Evolutionary conservation across 2,113 vertebrate species (phyloP), one percentile per base, ranked within the genome.

Genomic region (Thymallus thymallus): DNA sequence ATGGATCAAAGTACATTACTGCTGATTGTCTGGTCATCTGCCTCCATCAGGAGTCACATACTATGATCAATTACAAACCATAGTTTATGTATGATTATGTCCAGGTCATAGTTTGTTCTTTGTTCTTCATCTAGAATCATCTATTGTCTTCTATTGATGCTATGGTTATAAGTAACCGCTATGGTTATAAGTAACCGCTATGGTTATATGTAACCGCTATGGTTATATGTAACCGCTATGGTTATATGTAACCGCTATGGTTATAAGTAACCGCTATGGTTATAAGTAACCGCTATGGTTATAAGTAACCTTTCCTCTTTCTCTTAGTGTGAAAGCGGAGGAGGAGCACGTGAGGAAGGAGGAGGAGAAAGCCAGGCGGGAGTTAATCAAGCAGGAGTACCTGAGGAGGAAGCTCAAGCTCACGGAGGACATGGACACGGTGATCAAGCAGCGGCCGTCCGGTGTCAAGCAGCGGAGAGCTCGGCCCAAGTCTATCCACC

Each of bases 361-460:
- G 85, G 98, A 99, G 56, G 98, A 98, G 77, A 92, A 92, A 78
- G 94, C 95, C 24, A 93, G 98, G 20, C 88, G 92, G 76, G 96
- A 99, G 79, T 98, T 96, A 84, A 99, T 99, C 89, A 97, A 98
- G 84, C 98, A 97, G 86, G 98, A 99, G 66, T 96, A 98, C 73
- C 93, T 99, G 88, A 91, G 98, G 72, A 94, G 97, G 78, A 99
- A 99, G 78, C 90, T 99, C 2, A 98, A 98, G 78, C 94, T 99
- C 6, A 98, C 98, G 96, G 92, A 96, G 83, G 98, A 98, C 77
- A 98, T 99, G 98, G 95, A 99, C 79, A 94, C 90, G 1, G 86
- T 98, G 62, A 95, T 99, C 70, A 97, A 96, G 75, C 92, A 94
- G 9, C 94, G 96, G 2, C 89, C 95, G 1, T 85, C 91, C 2